A percentile compares a stretch with the other conserved stretches of the same genome.
Conservation (phyloP, 2,888 invertebrate genomes). For the Drosophila phalerata region DNA sequence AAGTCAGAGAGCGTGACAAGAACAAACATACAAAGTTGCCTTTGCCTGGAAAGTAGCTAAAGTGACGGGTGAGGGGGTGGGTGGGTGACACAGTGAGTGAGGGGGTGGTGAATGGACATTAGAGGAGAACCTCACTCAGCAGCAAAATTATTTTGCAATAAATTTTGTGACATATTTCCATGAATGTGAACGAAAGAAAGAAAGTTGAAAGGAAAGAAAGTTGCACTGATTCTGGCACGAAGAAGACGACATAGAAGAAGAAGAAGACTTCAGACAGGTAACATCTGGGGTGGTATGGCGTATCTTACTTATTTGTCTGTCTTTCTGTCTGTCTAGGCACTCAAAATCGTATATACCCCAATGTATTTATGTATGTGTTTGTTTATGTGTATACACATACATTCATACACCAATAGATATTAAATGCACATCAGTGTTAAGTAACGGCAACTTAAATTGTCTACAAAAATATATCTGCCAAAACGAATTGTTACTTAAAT, state of each 20-base stretch:
- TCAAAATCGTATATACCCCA: constrained; percentile 8
- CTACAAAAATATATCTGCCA: constrained; percentile 55
- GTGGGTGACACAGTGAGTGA: constrained; percentile 19
- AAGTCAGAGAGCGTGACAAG: constrained; percentile 37
- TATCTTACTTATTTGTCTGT: constrained; percentile 29
- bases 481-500: constrained; percentile 50
- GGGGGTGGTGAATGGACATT: constrained; percentile 48
- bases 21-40: constrained; percentile 36
- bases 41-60: constrained; percentile 42
- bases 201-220: constrained; percentile 29
- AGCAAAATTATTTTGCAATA: constrained; percentile 80
- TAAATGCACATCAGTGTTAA: constrained; percentile 73
- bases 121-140: constrained; percentile 41
- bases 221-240: constrained; percentile 38
- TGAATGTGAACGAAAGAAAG: constrained; percentile 60
- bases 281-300: constrained; percentile 62
- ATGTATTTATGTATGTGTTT: not conserved
- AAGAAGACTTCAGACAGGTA: constrained; percentile 67
- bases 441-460: constrained; percentile 72
- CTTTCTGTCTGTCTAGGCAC: constrained; percentile 25
- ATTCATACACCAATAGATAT: constrained; percentile 53
- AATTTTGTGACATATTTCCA: constrained; percentile 80
- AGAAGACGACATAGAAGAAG: no score
- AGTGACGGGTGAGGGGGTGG: constrained; percentile 44
- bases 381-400: not conserved